These are phyloP conservation scores for Anastrepha ludens DNA, from an alignment of 1,140 invertebrate species.

Conservation along the genomic window DNA sequence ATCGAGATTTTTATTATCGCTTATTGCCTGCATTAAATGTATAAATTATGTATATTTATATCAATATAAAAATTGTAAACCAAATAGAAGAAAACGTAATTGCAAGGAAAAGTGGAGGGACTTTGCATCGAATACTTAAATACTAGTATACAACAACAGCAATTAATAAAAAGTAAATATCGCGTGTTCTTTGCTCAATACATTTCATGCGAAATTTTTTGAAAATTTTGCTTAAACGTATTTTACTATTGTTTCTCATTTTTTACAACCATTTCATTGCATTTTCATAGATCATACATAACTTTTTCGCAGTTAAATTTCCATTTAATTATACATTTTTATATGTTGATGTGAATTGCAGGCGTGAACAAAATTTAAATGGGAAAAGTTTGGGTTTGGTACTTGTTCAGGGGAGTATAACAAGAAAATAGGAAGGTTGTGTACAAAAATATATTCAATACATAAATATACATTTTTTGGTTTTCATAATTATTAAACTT, in stretches of 20 bases:
- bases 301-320: background rate
- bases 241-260: background rate
- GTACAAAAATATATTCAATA: background rate
- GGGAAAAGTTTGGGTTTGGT: no score
- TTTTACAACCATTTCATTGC: conserved; percentile 37
- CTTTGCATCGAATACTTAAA: conserved; percentile 30
- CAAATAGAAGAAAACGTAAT: background rate
- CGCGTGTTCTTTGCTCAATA: background rate
- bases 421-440: background rate
- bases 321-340: background rate
- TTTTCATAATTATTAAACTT: conserved; percentile 22
- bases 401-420: no score
- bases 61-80: conserved; percentile 13
- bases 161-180: conserved; percentile 50
- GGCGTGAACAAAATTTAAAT: no score
- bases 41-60: conserved; percentile 32
- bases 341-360: background rate
- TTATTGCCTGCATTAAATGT: conserved; percentile 37
- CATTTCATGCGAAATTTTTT: background rate
- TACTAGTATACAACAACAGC: conserved; percentile 13
- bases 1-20: conserved; percentile 49
- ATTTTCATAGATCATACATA: conserved; percentile 3
- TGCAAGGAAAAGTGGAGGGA: conserved; percentile 44
- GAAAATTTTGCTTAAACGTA: background rate
- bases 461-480: conserved; percentile 19